Evolutionary conservation across 2,113 vertebrate species (phyloP).

Genomic region (Corythoichthys intestinalis): DNA sequence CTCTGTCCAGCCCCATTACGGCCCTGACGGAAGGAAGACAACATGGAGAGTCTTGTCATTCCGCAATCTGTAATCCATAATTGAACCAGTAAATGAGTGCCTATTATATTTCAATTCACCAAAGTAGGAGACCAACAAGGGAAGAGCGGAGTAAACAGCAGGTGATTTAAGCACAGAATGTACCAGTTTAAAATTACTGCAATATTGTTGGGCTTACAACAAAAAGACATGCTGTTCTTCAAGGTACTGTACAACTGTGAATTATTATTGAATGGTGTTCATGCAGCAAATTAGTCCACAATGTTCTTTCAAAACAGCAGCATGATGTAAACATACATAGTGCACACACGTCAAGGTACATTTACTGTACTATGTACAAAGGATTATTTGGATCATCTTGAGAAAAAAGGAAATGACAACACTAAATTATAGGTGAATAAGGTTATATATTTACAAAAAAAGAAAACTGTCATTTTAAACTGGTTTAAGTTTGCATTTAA

Average conservation of each 20-base stretch:
- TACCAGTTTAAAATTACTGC: slow-evolving; percentile 24
- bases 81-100: slow-evolving; percentile 24
- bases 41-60: slow-evolving; percentile 26
- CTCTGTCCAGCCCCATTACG: slow-evolving; percentile 87
- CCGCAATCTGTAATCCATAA: slow-evolving; percentile 19
- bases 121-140: slow-evolving; percentile 12
- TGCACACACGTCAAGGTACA: too few relatives aligned
- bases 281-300: slow-evolving; percentile 45
- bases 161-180: slow-evolving; percentile 28
- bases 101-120: slow-evolving; percentile 54
- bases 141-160: slow-evolving; percentile 18
- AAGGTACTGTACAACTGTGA: not conserved
- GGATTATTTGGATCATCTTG: too few relatives aligned
- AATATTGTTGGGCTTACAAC: slow-evolving; percentile 29
- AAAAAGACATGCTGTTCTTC: slow-evolving; percentile 18
- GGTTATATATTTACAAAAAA: too few relatives aligned
- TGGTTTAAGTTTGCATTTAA: too few relatives aligned
- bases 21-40: slow-evolving; percentile 74
- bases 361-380: too few relatives aligned
- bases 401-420: too few relatives aligned
- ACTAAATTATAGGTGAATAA: too few relatives aligned
- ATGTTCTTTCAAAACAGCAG: slow-evolving; percentile 38
- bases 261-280: slow-evolving; percentile 24
- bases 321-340: too few relatives aligned
- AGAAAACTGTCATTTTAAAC: too few relatives aligned